A percentile compares a stretch with the other conserved stretches of the same genome.
These are phyloP conservation scores for Andrena chrysosceles DNA, from an alignment of 2,888 invertebrate genomes.

Conservation along the genomic window DNA sequence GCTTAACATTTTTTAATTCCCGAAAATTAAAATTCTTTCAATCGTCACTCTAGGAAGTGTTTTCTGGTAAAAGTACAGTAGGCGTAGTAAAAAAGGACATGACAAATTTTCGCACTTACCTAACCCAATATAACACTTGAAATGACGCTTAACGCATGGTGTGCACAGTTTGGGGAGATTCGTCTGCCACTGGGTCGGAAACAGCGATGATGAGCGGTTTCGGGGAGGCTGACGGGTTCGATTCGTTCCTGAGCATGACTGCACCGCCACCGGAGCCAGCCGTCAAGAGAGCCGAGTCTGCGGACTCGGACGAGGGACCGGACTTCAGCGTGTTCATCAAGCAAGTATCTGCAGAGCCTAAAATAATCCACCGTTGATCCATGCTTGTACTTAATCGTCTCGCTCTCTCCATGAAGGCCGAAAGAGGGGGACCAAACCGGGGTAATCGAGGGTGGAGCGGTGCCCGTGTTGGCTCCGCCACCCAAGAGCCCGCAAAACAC, in stretches of 20 bases:
- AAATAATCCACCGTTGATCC: neutral
- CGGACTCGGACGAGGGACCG: constrained; percentile 92
- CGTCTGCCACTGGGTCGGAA: constrained; percentile 78
- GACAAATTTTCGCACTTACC: too few relatives aligned
- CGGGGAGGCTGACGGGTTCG: constrained; percentile 90
- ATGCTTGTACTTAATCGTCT: neutral
- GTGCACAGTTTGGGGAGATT: constrained; percentile 84
- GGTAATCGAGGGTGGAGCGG: constrained; percentile 85
- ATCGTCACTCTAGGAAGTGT: too few relatives aligned
- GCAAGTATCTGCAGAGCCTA: constrained; percentile 82
- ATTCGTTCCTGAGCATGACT: constrained; percentile 92
- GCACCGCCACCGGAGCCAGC: constrained; percentile 91
- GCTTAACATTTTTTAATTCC: too few relatives aligned
- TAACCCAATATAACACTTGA: too few relatives aligned
- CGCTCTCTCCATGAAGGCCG: constrained; percentile 78
- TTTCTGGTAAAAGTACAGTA: too few relatives aligned
- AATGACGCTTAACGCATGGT: neutral
- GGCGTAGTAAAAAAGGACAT: too few relatives aligned
- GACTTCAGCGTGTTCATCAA: constrained; percentile 93
- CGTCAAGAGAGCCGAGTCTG: constrained; percentile 88
- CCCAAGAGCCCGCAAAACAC: constrained; percentile 87
- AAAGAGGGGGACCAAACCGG: constrained; percentile 84
- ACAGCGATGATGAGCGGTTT: constrained; percentile 85
- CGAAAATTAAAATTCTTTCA: too few relatives aligned
- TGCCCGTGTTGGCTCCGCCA: constrained; percentile 92